Percentiles rank a stretch among this genome's conserved stretches.
Conservation (phyloP, 2,797 vertebrate species). For the Paedocypris micromegethes region DNA sequence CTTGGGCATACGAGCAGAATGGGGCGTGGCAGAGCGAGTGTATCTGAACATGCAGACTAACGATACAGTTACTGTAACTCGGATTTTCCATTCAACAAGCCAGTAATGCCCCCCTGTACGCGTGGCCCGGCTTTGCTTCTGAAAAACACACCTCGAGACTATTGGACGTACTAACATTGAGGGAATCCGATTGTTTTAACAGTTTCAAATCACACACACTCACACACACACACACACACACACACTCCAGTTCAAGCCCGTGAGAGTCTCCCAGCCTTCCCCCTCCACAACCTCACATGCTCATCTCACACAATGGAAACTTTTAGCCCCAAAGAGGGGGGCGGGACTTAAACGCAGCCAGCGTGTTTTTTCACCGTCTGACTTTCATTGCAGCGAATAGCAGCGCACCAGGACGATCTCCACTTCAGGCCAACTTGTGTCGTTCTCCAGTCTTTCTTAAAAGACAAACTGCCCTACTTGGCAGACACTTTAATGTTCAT, state of each 20-base stretch:
- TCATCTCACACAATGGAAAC: constrained; percentile 75
- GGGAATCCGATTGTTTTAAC: neutral
- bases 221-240: constrained; percentile 58
- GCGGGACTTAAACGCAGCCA: constrained; percentile 53
- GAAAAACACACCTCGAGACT: neutral
- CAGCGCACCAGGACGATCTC: constrained; percentile 56
- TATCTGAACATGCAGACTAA: constrained; percentile 42
- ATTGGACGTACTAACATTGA: neutral
- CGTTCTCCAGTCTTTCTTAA: constrained; percentile 43
- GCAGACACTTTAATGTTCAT: constrained; percentile 40
- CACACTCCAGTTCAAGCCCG: constrained; percentile 28
- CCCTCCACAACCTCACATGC: constrained; percentile 53
- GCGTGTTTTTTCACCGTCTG: constrained; percentile 50
- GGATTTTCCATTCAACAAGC: constrained; percentile 19
- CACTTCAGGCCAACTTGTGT: constrained; percentile 47
- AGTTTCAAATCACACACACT: constrained; percentile 4
- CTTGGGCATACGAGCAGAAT: constrained; percentile 46
- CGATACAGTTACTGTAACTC: constrained; percentile 43
- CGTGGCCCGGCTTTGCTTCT: neutral
- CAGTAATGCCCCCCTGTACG: constrained; percentile 1
- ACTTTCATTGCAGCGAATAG: constrained; percentile 64
- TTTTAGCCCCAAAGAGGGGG: constrained; percentile 69
- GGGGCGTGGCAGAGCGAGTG: constrained; percentile 56
- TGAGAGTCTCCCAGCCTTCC: constrained; percentile 34
- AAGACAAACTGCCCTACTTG: constrained; percentile 46